phyloP scores from a whole-genome alignment of 1,140 invertebrate species.

The Bombus breviceps region DNA sequence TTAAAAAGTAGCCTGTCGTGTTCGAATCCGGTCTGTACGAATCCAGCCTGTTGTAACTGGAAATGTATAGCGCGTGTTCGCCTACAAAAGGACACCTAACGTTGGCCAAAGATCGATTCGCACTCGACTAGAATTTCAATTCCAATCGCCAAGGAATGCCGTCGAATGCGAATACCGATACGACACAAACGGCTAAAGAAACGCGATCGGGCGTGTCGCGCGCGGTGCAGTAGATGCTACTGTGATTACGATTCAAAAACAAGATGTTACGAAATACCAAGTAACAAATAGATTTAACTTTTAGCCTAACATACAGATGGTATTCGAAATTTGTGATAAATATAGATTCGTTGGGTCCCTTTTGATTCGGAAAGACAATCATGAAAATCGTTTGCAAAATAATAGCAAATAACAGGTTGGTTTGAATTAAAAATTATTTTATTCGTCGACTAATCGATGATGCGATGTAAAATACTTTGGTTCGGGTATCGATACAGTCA shows the following conservation, averaged over 20 bases:
- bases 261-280: background rate
- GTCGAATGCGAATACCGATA: constrained; percentile 10
- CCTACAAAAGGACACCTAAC: constrained; percentile 36
- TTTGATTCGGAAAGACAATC: background rate
- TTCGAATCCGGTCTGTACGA: background rate
- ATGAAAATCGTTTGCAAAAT: background rate
- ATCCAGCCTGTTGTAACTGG: background rate
- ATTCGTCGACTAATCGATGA: background rate
- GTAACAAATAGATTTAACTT: background rate
- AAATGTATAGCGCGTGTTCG: constrained; percentile 22
- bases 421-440: background rate
- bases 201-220: constrained; percentile 20
- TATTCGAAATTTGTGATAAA: no score
- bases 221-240: background rate
- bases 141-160: constrained; percentile 3
- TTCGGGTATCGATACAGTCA: no score
- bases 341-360: background rate
- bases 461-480: background rate
- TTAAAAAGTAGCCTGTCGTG: background rate
- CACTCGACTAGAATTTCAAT: constrained; percentile 37
- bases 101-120: constrained; percentile 43
- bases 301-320: no score
- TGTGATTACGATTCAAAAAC: background rate
- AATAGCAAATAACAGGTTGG: background rate
- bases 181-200: background rate